Evolutionary conservation across 2,113 vertebrate species (phyloP).

Genomic region (Plestiodon gilberti): DNA sequence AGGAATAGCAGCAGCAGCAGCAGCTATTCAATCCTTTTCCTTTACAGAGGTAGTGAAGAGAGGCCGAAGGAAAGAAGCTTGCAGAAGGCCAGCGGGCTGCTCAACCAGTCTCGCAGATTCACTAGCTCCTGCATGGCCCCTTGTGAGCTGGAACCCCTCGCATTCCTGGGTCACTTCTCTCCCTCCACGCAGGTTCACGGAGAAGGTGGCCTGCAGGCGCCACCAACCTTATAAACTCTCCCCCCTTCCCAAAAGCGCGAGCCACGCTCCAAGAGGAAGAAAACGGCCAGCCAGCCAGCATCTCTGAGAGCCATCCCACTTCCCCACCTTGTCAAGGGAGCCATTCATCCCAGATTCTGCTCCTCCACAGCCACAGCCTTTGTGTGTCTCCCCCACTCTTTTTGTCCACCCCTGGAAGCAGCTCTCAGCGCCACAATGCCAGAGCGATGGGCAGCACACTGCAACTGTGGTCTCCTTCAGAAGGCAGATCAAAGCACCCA

Average conservation of each 20-base stretch:
- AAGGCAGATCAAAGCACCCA: constrained; percentile 65
- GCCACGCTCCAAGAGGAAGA: not conserved
- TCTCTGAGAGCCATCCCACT: constrained; percentile 64
- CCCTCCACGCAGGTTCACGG: not conserved
- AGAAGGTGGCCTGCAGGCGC: not conserved
- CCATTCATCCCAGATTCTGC: constrained; percentile 69
- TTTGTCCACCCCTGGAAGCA: constrained; percentile 63
- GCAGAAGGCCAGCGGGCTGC: no score
- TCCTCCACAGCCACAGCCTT: constrained; percentile 52
- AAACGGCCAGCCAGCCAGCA: constrained; percentile 30
- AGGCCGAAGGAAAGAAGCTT: no score
- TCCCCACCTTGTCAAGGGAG: constrained; percentile 64
- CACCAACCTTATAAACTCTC: fast-evolving
- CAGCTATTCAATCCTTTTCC: not conserved
- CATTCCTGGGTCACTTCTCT: no score
- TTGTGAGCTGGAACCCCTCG: no score
- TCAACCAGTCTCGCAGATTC: no score
- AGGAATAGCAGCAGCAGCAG: no score
- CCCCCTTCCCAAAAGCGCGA: no score
- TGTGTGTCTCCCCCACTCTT: constrained; percentile 58
- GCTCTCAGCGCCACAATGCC: constrained; percentile 63
- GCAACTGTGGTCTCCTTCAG: constrained; percentile 3
- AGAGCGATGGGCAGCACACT: constrained; percentile 68
- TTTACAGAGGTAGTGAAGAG: not conserved
- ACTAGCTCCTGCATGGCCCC: no score